Evolutionary conservation across 92 coral and sea anemone genomes (phyloP), one percentile per base, ranked within the genome.

Genomic region (Pocillopora meandrina): DNA sequence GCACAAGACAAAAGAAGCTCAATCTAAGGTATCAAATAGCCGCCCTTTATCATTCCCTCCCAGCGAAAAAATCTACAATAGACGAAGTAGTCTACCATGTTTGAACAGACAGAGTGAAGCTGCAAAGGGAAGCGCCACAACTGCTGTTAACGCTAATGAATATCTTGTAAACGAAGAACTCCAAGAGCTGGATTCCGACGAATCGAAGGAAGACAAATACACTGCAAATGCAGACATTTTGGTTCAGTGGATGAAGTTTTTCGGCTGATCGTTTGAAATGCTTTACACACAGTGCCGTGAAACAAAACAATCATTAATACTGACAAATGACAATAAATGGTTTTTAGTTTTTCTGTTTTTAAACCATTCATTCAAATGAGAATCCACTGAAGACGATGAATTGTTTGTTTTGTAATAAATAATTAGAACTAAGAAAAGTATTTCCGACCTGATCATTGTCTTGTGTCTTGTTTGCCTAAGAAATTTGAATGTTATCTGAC

Each of bases 11-110:
- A 89, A 74, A 70, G 76, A 56, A 15, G 69, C 69, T 18, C 56
- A 74, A 20, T 36, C 9, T 19, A 56, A 34, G 20, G 59, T 36
- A 6, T 68, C 59, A 19, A 60, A 56, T 18, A 12, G 74, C 6
- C 85, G 92, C 2, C 89, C 89, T 15, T 10, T 68, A 26, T 89
- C 92, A 5, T 85, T 89, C 20, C 92, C 92, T 17, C 92, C 92
- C 5, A 66, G 86, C 55, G 85, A 85, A 59, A 68, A 42, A 69
- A 77, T 75, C 19, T 66, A 79, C 26, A 77, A 80, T 14, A 69
- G 59, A 23, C 63, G 74, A 9, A 21, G 79, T 9, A 85, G 14
- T 16, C 84, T 89, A 35, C 82, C 79, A 13, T 81, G 36, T 61
- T 71, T 71, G 15, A 71, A 67, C 0, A 49, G 63, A 16, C 63